Evolutionary conservation across 2,113 vertebrate genomes (phyloP), one percentile per base, ranked within the genome.

Genomic region (Forbesichthys papilliferus): DNA sequence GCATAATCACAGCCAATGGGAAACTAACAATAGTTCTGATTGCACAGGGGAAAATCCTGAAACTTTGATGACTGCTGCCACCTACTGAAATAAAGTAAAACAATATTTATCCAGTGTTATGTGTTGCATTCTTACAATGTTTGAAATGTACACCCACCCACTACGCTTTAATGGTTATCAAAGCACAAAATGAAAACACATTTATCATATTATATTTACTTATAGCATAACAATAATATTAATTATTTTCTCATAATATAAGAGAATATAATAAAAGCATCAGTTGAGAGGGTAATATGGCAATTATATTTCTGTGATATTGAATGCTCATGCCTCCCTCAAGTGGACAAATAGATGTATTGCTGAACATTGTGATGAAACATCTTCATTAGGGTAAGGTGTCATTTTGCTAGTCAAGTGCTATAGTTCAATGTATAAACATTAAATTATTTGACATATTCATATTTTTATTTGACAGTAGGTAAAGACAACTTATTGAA

Each of bases 11-110:
- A 68, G 49, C 16, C 47, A 52, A 3, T 74, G 61, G 80, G 69
- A 68, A 59, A 63, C 48, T 77, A 53, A 42, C 63, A 7, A 80
- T 55, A 64, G 33, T 2, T 14, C 59, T 49, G 20, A 20, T 33
- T 4, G 27, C 61, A 18, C 4, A 2, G 8, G 3, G 56, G 55
- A 8, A 16, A 18, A 47, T 5, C 9, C 11, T 13, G 7, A 13
- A 51, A 27, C 1, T n/a, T 75, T 61, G 46, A 78, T 72, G 71
- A 55, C 59, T 82, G 86, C 85, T 87, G 89, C 88, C 91, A 82
- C 71, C 90, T 92, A 88, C 77, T 79, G 91, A 20, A 5, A 1
- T 49, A 64, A 33, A 58, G 34, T 27, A 42, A 3, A 10, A 20
- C 6, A 10, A 18, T 12, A 20, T 16, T 58, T 27, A 27, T 27